These are phyloP conservation scores for Anguilla pacifica DNA, from an alignment of 2,797 vertebrate species.

Conservation along the genomic window DNA sequence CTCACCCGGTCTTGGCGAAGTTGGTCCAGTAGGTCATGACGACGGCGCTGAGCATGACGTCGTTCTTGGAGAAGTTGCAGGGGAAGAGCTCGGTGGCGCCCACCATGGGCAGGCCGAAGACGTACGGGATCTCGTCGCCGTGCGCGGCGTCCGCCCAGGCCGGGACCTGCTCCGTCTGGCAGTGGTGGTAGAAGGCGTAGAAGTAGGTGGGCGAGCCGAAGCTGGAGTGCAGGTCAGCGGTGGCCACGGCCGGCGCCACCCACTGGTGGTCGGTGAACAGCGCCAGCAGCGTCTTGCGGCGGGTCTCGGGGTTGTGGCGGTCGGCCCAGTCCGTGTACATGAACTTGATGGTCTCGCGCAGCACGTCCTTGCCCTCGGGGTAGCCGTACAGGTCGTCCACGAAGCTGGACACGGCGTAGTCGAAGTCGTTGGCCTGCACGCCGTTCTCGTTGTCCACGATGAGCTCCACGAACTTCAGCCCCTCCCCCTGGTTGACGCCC, in stretches of 20 bases:
- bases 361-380: slow-evolving; percentile 96
- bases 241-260: slow-evolving; percentile 96
- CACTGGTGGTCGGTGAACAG: slow-evolving; percentile 98
- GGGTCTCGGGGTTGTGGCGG: slow-evolving; percentile 94
- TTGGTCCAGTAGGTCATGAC: slow-evolving; percentile 99
- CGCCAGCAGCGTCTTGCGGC: slow-evolving; percentile 92
- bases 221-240: slow-evolving; percentile 97
- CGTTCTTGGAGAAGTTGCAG: slow-evolving; percentile 99
- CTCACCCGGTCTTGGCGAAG: slow-evolving; percentile 98
- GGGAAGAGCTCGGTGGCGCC: slow-evolving; percentile 98
- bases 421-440: slow-evolving; percentile 97
- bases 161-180: slow-evolving; percentile 98
- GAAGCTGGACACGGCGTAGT: slow-evolving; percentile 98
- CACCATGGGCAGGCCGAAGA: slow-evolving; percentile 96
- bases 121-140: slow-evolving; percentile 97
- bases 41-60: slow-evolving; percentile 97
- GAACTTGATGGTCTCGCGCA: slow-evolving; percentile 98
- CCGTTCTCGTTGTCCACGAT: slow-evolving; percentile 98
- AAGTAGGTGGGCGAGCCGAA: slow-evolving; percentile 98
- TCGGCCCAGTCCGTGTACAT: slow-evolving; percentile 99
- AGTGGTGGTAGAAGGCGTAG: slow-evolving; percentile 99
- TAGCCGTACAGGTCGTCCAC: slow-evolving; percentile 98
- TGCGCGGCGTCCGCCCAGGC: slow-evolving; percentile 97
- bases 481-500: slow-evolving; percentile 98
- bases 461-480: slow-evolving; percentile 96